Percentiles rank a stretch among this genome's conserved stretches.
Conservation (phyloP, 2,888 invertebrate species). For the Drosophila setosimentum region DNA sequence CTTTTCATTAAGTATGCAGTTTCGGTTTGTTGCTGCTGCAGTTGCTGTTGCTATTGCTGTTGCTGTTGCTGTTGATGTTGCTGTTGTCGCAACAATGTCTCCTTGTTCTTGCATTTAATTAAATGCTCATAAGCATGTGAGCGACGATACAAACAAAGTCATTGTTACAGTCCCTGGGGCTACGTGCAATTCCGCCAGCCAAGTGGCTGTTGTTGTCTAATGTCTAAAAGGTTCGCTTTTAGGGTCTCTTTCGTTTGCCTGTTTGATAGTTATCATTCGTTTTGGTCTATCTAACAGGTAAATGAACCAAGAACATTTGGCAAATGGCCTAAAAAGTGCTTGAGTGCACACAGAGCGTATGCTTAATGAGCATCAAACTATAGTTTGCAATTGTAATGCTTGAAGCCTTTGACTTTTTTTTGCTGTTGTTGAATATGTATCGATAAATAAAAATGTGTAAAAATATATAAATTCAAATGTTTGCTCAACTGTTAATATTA, state of each 20-base stretch:
- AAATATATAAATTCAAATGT: not conserved
- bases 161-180: constrained; percentile 65
- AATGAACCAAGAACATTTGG: constrained; percentile 44
- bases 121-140: constrained; percentile 81
- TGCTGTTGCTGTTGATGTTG: constrained; percentile 45
- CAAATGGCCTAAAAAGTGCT: not conserved
- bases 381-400: not conserved
- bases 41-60: constrained; percentile 43
- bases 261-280: constrained; percentile 56
- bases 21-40: constrained; percentile 48
- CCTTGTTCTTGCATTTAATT: constrained; percentile 81
- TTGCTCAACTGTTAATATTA: not conserved
- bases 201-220: constrained; percentile 24
- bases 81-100: constrained; percentile 49
- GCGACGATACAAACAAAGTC: constrained; percentile 66
- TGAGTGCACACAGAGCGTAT: constrained; percentile 26
- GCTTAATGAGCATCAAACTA: constrained; percentile 23
- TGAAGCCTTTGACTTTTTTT: not conserved
- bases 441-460: not conserved
- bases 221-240: constrained; percentile 43
- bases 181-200: constrained; percentile 13
- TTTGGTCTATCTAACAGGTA: constrained; percentile 38
- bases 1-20: constrained; percentile 76
- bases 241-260: constrained; percentile 50
- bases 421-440: not conserved